These are phyloP conservation scores for Spilarctia lutea DNA, from an alignment of 2,888 invertebrate species.

Conservation along the genomic window DNA sequence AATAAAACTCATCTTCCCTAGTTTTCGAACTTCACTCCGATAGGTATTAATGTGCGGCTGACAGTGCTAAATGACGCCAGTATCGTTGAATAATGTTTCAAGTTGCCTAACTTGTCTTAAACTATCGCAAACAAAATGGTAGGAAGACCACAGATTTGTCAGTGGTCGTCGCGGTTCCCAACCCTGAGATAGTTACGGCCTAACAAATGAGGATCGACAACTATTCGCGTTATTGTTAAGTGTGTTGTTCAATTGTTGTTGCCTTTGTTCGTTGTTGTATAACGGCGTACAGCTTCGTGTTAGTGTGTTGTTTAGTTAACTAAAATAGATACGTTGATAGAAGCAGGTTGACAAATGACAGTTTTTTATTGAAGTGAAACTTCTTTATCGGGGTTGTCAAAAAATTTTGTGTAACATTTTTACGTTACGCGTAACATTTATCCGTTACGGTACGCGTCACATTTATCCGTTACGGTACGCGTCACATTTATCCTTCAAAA, in stretches of 20 bases:
- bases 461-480: no score
- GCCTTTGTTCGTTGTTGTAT: conserved; percentile 39
- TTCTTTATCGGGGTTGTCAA: no score
- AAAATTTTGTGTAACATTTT: no score
- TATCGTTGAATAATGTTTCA: conserved; percentile 77
- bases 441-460: no score
- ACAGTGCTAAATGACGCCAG: conserved; percentile 81
- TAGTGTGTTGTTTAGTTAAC: conserved; percentile 3
- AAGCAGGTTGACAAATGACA: neutral
- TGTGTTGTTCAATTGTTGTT: conserved; percentile 40
- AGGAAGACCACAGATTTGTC: conserved; percentile 76
- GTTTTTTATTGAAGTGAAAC: no score
- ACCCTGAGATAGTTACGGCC: conserved; percentile 58
- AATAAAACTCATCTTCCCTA: conserved; percentile 29
- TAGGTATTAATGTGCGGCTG: conserved; percentile 83
- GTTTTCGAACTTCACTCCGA: conserved; percentile 60
- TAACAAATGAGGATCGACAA: conserved; percentile 68
- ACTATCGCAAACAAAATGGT: conserved; percentile 78
- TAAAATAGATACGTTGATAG: neutral
- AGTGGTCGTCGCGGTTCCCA: conserved; percentile 51
- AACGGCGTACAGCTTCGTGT: conserved; percentile 21
- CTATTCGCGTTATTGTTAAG: conserved; percentile 58
- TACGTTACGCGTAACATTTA: no score
- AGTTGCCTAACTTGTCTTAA: conserved; percentile 77
- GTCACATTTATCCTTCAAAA: no score